Evolutionary conservation across 2,888 invertebrate species (phyloP), one percentile per base, ranked within the genome.

Genomic region (Neria commutata): DNA sequence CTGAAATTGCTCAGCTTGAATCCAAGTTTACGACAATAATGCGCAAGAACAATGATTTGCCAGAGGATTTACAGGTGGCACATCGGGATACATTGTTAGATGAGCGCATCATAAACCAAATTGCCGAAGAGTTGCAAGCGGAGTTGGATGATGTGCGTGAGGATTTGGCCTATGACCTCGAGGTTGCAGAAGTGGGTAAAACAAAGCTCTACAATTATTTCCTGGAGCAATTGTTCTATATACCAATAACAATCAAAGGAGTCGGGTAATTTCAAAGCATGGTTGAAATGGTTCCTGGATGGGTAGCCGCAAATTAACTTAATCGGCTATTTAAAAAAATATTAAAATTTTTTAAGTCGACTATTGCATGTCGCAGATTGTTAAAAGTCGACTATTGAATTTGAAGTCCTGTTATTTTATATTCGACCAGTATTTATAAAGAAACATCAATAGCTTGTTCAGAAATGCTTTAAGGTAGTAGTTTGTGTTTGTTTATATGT

Each of bases 91-190:
- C 92, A 10, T 86, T 88, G 47, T 80, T 92, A 1, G 91, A 93
- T 75, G 80, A 83, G 0, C 84, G 91, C 47, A 88, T 92, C 2
- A 84, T 87, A 0, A 79, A 81, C 14, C 86, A 89, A 57, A 85
- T 90, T 53, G 84, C 88, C 42, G 75, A 81, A 2, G 85, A 86
- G 53, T 76, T 91, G 3, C 83, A 86, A 1, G 84, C 84, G 1
- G 86, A 90, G 61, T 84, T 88, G 67, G 85, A 86, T 3, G 80
- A 90, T 33, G 87, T 91, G 1, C 83, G 84, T 23, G 83, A 86
- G 40, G 90, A 90, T 75, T 75, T 89, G 29, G 89, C 88, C 0
- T 90, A 87, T 72, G 87, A 89, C 62, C 83, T 90, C 2, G 89
- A 90, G 67, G 90, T 88, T 62, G 89, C 89, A 0, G 85, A 86